Base-by-base conservation (phyloP, 2,888 invertebrate species). In the Augochlorella aurata region DNA sequence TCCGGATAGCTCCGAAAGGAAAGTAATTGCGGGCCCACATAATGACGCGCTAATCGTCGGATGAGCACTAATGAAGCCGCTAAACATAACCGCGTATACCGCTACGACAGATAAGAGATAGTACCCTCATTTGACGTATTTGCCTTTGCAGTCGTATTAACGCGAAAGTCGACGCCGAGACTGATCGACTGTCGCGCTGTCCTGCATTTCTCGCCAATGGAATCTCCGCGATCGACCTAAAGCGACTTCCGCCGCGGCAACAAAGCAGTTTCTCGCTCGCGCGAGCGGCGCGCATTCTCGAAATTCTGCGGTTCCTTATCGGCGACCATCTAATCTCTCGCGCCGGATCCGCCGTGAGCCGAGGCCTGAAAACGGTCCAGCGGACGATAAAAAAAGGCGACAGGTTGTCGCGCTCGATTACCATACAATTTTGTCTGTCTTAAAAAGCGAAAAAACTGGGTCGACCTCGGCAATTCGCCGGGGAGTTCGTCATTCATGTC, bases 101-200 rank as follows among this genome's bases (percentile, higher is more conserved):
- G 91, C 90, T 91, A 91, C 73, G 68, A 83, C 81, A 89, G 89
- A 89, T 90, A 87, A 84, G 69, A 87, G 91, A 91, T 91, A 91
- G 81, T 85, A 89, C 91, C 91, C 91, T 86, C 90, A 91, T 91
- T 90, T 88, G 77, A 81, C 74, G 80, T 79, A 81, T 81, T 74
- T 29, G 16, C 70, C 66, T 79, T 61, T 47, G 1, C 45, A 73
- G 81, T 74, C 68, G 71, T 77, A 87, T 84, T 83, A 76, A 85
- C 58, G 85, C 81, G 85, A 85, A 87, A 87, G 81, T 82, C 70
- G 67, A 65, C 74, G 63, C 66, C 67, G 72, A 67, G 69, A 67
- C 75, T n/a, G 82, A 83, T 80, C 63, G 74, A 21, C 50, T 52
- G 21, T 29, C 54, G 14, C 61, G 47, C 63, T 21, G 63, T 69